Base-by-base conservation (phyloP, 2,888 invertebrate genomes). In the Mythimna impura region DNA sequence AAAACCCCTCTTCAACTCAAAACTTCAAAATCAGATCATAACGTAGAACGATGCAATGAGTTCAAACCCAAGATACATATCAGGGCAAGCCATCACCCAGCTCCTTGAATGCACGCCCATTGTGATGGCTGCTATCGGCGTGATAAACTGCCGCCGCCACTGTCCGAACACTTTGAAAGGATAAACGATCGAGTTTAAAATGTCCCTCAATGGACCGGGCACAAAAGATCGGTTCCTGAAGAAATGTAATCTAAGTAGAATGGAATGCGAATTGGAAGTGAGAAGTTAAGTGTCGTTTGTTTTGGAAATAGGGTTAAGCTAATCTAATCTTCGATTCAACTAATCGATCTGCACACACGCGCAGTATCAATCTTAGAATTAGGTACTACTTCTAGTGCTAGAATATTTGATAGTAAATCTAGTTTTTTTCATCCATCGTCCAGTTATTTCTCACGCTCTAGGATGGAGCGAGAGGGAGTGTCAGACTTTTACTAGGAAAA, bases 121-220 rank as follows among this genome's bases (percentile, higher is more conserved):
- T 90, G 88, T 88, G 88, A 85, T 86, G 75, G 84, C 36, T 76
- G 74, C 86, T 92, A 93, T 92, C 93, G 91, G 73, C 77, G 86
- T 94, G 93, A 93, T 93, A 94, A 93, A 94, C 86, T 90, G 83
- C 90, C 85, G 81, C 87, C 85, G 85, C 85, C 86, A 91, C 91
- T 94, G 94, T 94, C 94, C 94, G 89, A 89, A 90, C 88, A 91
- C 86, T 91, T 92, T 91, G 85, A 92, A 93, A 90, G 89, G 92
- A 91, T 90, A 90, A 90, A 84, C 88, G 93, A 91, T 91, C 80
- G 88, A 93, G 86, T 94, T 94, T 94, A 94, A 94, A 94, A 91
- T 89, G 91, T 92, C 91, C 89, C 90, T 91, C 89, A 77, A 82
- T 81, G 84, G 87, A 86, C 80, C 80, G 76, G 81, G 80, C 83